Evolutionary conservation across 2,113 vertebrate genomes (phyloP), one percentile per base, ranked within the genome.

Genomic region (Oostethus manadensis): DNA sequence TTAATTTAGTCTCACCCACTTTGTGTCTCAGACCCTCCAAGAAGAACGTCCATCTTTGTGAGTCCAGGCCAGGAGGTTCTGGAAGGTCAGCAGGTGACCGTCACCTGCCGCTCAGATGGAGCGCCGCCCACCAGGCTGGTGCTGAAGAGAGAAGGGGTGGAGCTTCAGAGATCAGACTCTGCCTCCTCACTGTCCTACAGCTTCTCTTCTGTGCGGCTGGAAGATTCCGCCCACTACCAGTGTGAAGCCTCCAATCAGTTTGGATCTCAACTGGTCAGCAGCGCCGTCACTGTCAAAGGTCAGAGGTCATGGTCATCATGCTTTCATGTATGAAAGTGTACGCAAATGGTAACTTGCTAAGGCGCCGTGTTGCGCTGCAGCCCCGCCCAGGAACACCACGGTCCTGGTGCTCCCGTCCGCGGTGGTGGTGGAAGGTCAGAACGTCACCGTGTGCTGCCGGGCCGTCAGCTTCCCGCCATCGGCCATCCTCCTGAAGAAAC

Each of bases 351-450:
- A 14, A 42, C 13, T 42, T 7, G 13, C 10, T 42, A 14, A 42
- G 38, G 38, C 13, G 38, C 3, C 38, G 38, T 42, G 38, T 44
- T 53, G 38, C 18, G 15, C 15, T 42, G 9, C 65, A 91, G 90
- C 86, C 61, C 84, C 90, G 21, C 89, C 89, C 1, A 85, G 86
- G 60, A 87, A 89, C 73, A 89, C 81, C 4, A 85, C 80, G 0
- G 78, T 91, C 33, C 49, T 57, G 8, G 61, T 90, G 10, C 54
- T 81, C 11, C 90, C 89, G 0, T 89, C 90, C 15, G 7, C 70
- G 0, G 48, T 66, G 56, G 89, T 91, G 35, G 69, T 74, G 14
- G 88, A 88, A 62, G 89, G 90, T n/a, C 78, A 90, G 33, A 87
- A 84, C 8, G 38, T 90, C 70, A 90, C 88, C 1, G 66, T 90